Evolutionary conservation across 92 coral and sea anemone species (phyloP), one percentile per base, ranked within the genome.

Genomic region (Parazoanthus atlanticus): DNA sequence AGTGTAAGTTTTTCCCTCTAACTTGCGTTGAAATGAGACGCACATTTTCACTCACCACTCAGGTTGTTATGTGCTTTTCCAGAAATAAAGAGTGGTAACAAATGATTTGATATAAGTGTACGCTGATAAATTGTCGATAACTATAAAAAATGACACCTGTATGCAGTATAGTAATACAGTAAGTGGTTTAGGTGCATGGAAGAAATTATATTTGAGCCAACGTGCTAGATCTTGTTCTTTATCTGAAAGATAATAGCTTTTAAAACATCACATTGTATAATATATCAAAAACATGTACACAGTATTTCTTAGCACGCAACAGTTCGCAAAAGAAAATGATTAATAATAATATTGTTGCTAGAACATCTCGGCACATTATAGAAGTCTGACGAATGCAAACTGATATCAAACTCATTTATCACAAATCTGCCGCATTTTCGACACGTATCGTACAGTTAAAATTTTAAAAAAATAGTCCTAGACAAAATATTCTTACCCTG

Each of bases 401-500:
- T 21, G 69, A 61, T 46, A 74, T 34, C 87, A 10, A 58, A 56
- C 66, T 43, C 25, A 47, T 71, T 43, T 84, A 84, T 84, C 38
- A 69, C 26, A 46, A 46, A 26, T 10, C 5, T 31, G 69, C 46
- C 29, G 28, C 40, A 65, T 46, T 46, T 43, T 46, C 87, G 58
- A 31, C 78, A 41, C 56, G 36, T 43, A 67, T 43, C 66, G n/a
- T 21, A 72, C 31, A 26, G 36, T 16, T 46, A 43, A 19, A 36
- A 36, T 36, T 47, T 32, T 25, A 46, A 70, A n/a, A n/a, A n/a
- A n/a, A 64, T 28, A 46, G 19, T 8, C 17, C 6, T 10, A 17
- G 8, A 8, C 21, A 19, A 3, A 71, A 12, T 58, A 9, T 56
- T 89, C 99, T 93, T 89, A 97, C 99, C 97, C 98, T 92, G 5